These are phyloP conservation scores for Bursaphelenchus okinawaensis DNA, from an alignment of 2,888 invertebrate species.

Conservation along the genomic window DNA sequence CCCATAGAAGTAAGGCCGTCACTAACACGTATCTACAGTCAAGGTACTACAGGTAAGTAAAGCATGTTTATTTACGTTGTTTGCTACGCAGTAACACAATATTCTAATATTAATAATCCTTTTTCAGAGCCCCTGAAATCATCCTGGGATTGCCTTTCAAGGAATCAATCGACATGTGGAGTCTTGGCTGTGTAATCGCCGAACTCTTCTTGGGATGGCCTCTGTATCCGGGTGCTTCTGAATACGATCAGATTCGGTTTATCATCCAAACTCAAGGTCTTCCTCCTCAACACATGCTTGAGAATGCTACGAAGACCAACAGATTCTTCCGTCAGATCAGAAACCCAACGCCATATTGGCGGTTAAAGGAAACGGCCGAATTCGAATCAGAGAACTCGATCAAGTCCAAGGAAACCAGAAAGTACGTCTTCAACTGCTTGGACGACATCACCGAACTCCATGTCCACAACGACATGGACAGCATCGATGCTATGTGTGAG, in stretches of 20 bases:
- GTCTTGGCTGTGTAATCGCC: slow-evolving; percentile 96
- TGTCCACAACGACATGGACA: slow-evolving; percentile 72
- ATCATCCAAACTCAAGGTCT: slow-evolving; percentile 93
- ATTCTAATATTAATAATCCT: not conserved
- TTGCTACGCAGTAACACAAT: slow-evolving; percentile 2
- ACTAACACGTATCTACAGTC: slow-evolving; percentile 99
- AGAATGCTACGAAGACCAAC: slow-evolving; percentile 91
- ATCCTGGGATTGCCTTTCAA: slow-evolving; percentile 95
- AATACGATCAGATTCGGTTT: slow-evolving; percentile 74
- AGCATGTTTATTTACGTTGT: slow-evolving; percentile 3
- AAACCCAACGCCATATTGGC: slow-evolving; percentile 37
- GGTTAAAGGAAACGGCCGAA: slow-evolving; percentile 88
- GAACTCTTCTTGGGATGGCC: slow-evolving; percentile 99
- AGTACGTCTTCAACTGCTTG: slow-evolving; percentile 97
- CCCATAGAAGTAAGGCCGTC: slow-evolving; percentile 97
- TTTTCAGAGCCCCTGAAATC: slow-evolving; percentile 76
- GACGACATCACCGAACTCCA: slow-evolving; percentile 75
- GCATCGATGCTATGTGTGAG: slow-evolving; percentile 89
- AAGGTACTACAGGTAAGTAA: slow-evolving; percentile 77
- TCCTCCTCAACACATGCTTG: slow-evolving; percentile 95
- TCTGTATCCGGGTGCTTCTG: slow-evolving; percentile 94
- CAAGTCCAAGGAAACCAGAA: slow-evolving; percentile 96
- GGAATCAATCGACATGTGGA: slow-evolving; percentile 99
- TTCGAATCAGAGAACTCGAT: slow-evolving; percentile 94
- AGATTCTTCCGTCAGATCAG: slow-evolving; percentile 72